Percentiles rank a stretch among this genome's conserved stretches.
phyloP scores from a whole-genome alignment of 2,888 invertebrate species.

The Quadriops clusia region DNA sequence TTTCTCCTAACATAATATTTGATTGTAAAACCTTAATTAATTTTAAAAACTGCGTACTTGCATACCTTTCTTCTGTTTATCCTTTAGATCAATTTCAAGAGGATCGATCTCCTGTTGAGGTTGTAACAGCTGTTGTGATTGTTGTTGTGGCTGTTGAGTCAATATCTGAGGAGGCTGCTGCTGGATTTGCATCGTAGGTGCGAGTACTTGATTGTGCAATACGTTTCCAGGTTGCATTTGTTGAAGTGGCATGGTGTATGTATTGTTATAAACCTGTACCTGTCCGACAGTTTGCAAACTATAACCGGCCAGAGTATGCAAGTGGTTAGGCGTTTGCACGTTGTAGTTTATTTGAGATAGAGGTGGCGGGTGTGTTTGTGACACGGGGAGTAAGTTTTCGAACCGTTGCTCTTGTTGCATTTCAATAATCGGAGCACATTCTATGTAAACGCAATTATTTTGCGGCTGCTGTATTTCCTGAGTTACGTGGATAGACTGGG shows the following conservation, averaged over 20 bases:
- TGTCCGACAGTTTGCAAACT: conserved; percentile 27
- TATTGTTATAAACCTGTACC: conserved; percentile 29
- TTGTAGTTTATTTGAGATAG: conserved; percentile 30
- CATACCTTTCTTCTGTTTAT: conserved; percentile 12
- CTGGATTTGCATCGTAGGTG: conserved; percentile 15
- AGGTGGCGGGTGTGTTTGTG: conserved; percentile 20
- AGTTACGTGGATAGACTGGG: conserved; percentile 13
- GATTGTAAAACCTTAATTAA: too few relatives aligned
- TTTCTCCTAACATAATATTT: too few relatives aligned
- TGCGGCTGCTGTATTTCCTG: conserved; percentile 15
- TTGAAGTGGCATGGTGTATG: conserved; percentile 29
- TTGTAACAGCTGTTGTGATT: conserved; percentile 17
- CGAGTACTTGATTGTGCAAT: conserved; percentile 23
- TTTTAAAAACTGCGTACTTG: too few relatives aligned
- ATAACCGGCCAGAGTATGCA: conserved; percentile 25
- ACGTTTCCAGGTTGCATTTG: conserved; percentile 25
- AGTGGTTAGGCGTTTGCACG: conserved; percentile 25
- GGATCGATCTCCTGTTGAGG: conserved; percentile 8
- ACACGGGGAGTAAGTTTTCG: conserved; percentile 19
- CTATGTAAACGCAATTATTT: conserved; percentile 30
- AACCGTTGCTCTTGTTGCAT: conserved; percentile 25
- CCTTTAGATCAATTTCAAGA: conserved; percentile 12
- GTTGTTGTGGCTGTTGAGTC: conserved; percentile 14
- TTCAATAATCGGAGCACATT: conserved; percentile 28
- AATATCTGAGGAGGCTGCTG: conserved; percentile 13